Conservation (phyloP, 2,797 vertebrate genomes). For the Amazona ochrocephala region DNA sequence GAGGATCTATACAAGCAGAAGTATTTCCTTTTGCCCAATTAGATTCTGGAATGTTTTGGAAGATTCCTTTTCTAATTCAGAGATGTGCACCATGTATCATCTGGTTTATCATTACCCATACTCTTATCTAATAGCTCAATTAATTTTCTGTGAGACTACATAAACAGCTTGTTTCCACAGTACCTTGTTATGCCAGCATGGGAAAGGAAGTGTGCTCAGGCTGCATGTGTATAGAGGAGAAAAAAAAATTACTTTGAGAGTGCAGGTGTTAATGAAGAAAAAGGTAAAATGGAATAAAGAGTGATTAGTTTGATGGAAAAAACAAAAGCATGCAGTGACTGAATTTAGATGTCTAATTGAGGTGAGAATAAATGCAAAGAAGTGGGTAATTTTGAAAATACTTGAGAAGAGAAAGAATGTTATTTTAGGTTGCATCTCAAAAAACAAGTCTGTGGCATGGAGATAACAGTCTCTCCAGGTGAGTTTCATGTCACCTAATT, state of each 20-base stretch:
- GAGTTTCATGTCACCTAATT: not conserved
- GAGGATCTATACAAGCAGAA: not conserved
- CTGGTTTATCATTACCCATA: not conserved
- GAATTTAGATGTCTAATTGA: not conserved
- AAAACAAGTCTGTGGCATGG: not conserved
- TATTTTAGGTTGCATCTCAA: not conserved
- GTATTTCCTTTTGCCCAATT: not conserved
- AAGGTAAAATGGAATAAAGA: not conserved
- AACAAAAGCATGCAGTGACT: not conserved
- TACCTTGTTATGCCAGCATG: not conserved
- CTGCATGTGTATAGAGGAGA: not conserved
- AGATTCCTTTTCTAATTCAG: not conserved
- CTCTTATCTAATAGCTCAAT: conserved; percentile 1
- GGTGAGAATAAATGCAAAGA: not conserved
- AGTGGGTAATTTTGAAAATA: not conserved
- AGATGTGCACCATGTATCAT: not conserved
- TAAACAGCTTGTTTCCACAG: not conserved
- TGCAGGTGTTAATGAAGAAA: not conserved
- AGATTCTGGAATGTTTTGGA: not conserved
- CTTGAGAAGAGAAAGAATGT: not conserved
- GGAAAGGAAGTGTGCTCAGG: not conserved
- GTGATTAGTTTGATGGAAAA: not conserved
- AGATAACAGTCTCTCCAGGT: not conserved
- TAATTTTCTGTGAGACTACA: not conserved
- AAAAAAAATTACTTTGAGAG: not conserved